Evolutionary conservation across 2,113 vertebrate species (phyloP).

Genomic region (Dipodomys ordii): DNA sequence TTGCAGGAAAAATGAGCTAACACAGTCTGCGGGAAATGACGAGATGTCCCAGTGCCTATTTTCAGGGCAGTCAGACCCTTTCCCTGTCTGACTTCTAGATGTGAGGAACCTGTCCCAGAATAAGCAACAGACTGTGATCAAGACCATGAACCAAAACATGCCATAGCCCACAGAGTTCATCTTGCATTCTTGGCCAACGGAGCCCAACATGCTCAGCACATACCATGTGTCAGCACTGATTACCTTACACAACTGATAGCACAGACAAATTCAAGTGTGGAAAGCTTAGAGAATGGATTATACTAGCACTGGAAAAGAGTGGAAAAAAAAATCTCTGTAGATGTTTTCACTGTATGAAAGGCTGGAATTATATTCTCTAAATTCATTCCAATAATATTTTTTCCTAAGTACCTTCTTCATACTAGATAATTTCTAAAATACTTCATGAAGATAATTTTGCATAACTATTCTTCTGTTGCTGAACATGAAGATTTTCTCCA

Average conservation of each 20-base stretch:
- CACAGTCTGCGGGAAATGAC: not conserved
- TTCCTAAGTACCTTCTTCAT: too few species aligned
- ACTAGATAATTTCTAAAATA: not conserved
- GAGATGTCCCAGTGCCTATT: not conserved
- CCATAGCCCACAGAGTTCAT: not conserved
- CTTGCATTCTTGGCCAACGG: not conserved
- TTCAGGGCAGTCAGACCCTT: not conserved
- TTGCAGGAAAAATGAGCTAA: not conserved
- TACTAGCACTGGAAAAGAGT: not conserved
- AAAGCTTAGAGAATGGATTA: not conserved
- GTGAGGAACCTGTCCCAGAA: not conserved
- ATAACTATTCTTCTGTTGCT: not conserved
- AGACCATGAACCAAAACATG: not conserved
- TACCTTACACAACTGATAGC: not conserved
- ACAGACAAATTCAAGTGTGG: not conserved
- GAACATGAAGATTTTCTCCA: not conserved
- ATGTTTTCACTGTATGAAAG: not conserved
- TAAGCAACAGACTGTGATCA: not conserved
- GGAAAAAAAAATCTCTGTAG: not conserved
- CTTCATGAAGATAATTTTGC: not conserved
- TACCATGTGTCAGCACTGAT: not conserved
- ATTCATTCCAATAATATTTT: conserved; percentile 36
- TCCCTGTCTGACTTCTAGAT: not conserved
- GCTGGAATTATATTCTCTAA: not conserved
- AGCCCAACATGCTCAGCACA: not conserved